Evolutionary conservation across 1,140 invertebrate species (phyloP), one percentile per base, ranked within the genome.

Genomic region (Latrodectus geometricus): DNA sequence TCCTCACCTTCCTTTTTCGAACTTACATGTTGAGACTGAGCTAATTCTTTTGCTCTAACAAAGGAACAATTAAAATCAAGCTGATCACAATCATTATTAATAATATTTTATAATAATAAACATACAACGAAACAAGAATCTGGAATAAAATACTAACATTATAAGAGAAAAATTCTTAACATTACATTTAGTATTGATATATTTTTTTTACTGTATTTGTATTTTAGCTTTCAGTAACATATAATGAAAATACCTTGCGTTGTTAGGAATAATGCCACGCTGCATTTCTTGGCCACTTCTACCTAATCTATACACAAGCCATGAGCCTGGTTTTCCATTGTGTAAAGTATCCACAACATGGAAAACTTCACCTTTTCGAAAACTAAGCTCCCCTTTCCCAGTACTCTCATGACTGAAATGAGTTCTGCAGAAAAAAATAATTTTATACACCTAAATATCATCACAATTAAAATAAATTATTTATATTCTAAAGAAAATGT

Each of bases 211-310:
- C 9, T 48, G 20, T 21, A 73, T 35, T 8, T 73, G 2, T 21
- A 9, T 48, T 23, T 66, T 14, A 7, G 35, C 8, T 35, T 48
- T 76, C 8, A 74, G 0, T n/a, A n/a, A n/a, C n/a, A n/a, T n/a
- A n/a, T n/a, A n/a, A n/a, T n/a, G n/a, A n/a, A 50, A 7, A 56
- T 77, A 87, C 88, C 85, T 82, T 0, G 95, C 95, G 91, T 96
- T 97, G 92, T 99, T 99, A 0, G 98, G 98, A 89, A 99, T 98
- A 23, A 98, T 97, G 14, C 98, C 98, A 90, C 97, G 97, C 90
- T 98, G 96, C 69, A 97, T 95, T 90, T 99, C 96, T 92, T 98
- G 96, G 90, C 97, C 96, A 89, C 96, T 97, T 15, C 96, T 93
- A 92, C 95, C 96, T 90, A 98, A 95, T 89, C 96, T 93, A 86